Evolutionary conservation across 2,113 vertebrate species (phyloP).

Genomic region (Blennius ocellaris): DNA sequence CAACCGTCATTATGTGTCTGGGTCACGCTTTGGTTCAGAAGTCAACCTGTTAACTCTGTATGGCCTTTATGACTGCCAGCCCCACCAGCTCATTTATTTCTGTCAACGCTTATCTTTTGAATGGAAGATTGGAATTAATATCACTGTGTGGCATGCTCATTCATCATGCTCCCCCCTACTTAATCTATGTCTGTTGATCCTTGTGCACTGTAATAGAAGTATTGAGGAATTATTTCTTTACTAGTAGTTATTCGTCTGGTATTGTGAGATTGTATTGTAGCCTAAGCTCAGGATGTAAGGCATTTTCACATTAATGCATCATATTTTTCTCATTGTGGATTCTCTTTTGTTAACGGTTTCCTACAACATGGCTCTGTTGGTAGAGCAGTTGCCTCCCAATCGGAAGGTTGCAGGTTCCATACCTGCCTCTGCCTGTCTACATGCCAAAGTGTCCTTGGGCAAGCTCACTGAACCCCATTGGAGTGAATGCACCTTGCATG

Average conservation of each 20-base stretch:
- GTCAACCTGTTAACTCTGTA: conserved; percentile 69
- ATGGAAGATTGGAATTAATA: conserved; percentile 53
- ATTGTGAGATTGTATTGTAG: background rate
- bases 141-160: conserved; percentile 11
- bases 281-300: background rate
- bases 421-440: too few relatives aligned
- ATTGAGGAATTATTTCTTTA: background rate
- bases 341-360: background rate
- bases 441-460: too few relatives aligned
- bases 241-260: background rate
- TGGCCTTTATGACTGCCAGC: conserved; percentile 8
- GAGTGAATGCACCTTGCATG: too few relatives aligned
- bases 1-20: conserved; percentile 53
- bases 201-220: background rate
- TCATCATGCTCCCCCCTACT: conserved; percentile 14
- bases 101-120: conserved; percentile 50
- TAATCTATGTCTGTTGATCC: conserved; percentile 5
- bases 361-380: too few relatives aligned
- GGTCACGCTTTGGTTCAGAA: conserved; percentile 49
- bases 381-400: too few relatives aligned
- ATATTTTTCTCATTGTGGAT: background rate
- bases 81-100: conserved; percentile 35
- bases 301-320: background rate
- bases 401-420: too few relatives aligned
- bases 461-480: too few relatives aligned